Conservation (phyloP, 2,113 vertebrate species). For the Pelusios castaneus region DNA sequence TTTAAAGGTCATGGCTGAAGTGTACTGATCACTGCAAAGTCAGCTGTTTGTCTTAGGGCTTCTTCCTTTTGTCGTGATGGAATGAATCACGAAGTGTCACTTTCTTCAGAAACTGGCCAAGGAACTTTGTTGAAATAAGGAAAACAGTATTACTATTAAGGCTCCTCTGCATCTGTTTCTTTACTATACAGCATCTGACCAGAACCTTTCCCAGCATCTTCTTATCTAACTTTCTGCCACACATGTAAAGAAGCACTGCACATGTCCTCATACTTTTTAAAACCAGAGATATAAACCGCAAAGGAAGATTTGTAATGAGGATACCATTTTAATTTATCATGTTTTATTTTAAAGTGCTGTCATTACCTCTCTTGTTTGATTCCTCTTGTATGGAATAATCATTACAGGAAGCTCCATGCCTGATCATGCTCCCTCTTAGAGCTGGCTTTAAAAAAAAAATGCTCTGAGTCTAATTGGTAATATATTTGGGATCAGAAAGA, state of each 20-base stretch:
- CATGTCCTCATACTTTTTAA: not conserved
- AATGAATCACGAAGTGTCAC: not conserved
- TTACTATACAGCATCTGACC: not conserved
- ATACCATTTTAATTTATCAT: not conserved
- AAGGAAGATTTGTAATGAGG: not conserved
- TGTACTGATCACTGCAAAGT: conserved; percentile 16
- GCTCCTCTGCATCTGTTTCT: not conserved
- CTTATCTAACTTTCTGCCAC: not conserved
- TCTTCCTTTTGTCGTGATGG: conserved; percentile 28
- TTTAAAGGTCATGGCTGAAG: not conserved
- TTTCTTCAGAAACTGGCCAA: not conserved
- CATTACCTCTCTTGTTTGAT: not conserved
- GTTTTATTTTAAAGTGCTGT: not conserved
- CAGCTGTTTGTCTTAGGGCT: conserved; percentile 23
- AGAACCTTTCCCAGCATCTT: conserved; percentile 2
- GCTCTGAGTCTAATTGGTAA: not conserved
- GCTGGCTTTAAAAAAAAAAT: not conserved
- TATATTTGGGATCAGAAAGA: not conserved
- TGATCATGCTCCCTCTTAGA: not conserved
- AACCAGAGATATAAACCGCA: not conserved
- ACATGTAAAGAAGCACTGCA: not conserved
- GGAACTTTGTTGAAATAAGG: not conserved
- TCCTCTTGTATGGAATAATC: not conserved
- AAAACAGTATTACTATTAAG: not conserved
- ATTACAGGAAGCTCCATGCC: not conserved